Evolutionary conservation across 2,113 vertebrate genomes (phyloP).

Genomic region (Cygnus atratus): DNA sequence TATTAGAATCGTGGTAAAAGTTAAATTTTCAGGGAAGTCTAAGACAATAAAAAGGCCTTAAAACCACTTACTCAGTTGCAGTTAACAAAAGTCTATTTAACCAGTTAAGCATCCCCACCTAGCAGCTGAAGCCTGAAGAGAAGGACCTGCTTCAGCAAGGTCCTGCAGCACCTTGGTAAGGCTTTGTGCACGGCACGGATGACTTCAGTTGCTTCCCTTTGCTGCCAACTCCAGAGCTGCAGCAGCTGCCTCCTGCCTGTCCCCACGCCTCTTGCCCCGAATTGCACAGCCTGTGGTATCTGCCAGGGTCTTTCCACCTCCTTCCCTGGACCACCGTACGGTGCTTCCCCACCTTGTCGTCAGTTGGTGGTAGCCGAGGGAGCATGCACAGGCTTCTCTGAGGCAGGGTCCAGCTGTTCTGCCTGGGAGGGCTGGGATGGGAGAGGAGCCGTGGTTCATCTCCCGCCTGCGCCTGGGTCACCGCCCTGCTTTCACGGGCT

Average conservation of each 20-base stretch:
- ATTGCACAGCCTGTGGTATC: no score
- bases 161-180: not conserved
- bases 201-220: not conserved
- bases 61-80: not conserved
- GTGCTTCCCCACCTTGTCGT: no score
- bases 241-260: no score
- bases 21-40: not conserved
- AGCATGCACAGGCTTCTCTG: not conserved
- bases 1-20: not conserved
- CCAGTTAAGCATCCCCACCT: not conserved
- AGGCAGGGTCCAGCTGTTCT: no score
- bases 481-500: not conserved
- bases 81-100: not conserved
- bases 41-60: not conserved
- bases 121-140: not conserved
- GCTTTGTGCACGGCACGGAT: not conserved
- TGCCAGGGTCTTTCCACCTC: no score
- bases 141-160: not conserved
- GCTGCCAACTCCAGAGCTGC: not conserved
- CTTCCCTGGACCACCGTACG: no score
- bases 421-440: not conserved
- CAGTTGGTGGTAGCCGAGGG: not conserved
- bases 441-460: not conserved
- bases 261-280: no score
- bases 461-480: fast-evolving